Evolutionary conservation across 2,888 invertebrate genomes (phyloP).

Genomic region (Melangyna quadrimaculata): DNA sequence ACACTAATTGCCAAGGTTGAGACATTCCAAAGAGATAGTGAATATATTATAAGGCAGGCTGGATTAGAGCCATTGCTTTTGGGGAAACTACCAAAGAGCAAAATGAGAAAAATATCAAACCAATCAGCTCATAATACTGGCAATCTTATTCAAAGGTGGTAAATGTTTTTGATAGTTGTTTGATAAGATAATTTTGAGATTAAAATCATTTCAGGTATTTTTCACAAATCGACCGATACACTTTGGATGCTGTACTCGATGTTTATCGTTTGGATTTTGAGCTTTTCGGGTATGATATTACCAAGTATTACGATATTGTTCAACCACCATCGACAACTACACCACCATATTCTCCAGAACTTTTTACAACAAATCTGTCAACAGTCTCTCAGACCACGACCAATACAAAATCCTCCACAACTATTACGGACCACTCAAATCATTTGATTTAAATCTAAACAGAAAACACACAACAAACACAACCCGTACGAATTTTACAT

Average conservation of each 20-base stretch:
- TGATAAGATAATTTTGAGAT: background rate
- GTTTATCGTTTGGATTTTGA: conserved; percentile 87
- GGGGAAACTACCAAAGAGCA: conserved; percentile 82
- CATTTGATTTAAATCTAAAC: conserved; percentile 48
- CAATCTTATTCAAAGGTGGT: conserved; percentile 83
- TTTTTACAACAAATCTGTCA: conserved; percentile 62
- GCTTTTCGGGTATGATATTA: conserved; percentile 85
- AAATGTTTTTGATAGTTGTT: conserved; percentile 60
- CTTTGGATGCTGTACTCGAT: conserved; percentile 83
- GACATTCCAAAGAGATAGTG: conserved; percentile 84
- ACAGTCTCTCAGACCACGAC: conserved; percentile 54
- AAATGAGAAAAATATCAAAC: conserved; percentile 82
- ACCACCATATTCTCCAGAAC: conserved; percentile 61
- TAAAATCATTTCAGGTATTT: conserved; percentile 80
- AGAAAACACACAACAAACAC: conserved; percentile 26
- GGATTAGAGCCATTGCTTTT: conserved; percentile 83
- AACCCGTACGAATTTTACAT: conserved; percentile 65
- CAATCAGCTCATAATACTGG: conserved; percentile 79
- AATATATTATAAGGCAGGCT: conserved; percentile 84
- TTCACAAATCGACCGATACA: conserved; percentile 83
- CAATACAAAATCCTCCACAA: conserved; percentile 58
- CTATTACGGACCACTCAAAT: conserved; percentile 60
- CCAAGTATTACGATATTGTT: conserved; percentile 83
- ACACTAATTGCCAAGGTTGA: conserved; percentile 86
- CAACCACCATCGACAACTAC: conserved; percentile 78